phyloP scores from a whole-genome alignment of 2,113 vertebrate species.

The Saimiri boliviensis region DNA sequence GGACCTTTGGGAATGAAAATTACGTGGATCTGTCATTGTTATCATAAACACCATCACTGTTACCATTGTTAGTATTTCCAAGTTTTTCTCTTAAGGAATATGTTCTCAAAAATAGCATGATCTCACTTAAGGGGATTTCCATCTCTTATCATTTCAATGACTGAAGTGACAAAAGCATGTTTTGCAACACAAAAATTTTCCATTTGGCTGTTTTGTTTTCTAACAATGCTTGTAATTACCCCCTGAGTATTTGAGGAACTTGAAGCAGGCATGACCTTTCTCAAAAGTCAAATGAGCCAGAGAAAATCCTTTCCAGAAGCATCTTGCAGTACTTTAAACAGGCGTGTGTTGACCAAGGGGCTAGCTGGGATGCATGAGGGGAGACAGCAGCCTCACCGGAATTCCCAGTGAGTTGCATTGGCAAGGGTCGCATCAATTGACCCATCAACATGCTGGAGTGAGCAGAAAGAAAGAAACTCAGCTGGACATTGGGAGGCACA shows the following conservation, averaged over 20 bases:
- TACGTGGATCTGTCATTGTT: background rate
- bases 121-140: background rate
- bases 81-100: background rate
- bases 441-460: background rate
- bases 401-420: constrained; percentile 1
- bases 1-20: background rate
- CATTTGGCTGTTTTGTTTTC: background rate
- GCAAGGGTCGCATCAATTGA: background rate
- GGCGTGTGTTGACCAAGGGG: background rate
- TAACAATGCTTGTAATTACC: background rate
- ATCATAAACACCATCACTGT: background rate
- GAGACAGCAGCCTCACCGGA: background rate
- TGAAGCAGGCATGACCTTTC: background rate
- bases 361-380: background rate
- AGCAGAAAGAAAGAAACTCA: background rate
- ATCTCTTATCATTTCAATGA: background rate
- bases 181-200: background rate
- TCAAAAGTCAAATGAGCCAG: background rate
- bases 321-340: background rate
- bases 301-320: background rate
- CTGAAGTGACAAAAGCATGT: background rate
- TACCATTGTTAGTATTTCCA: background rate
- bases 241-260: background rate
- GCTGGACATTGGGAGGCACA: background rate
- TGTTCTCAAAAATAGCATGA: background rate